Evolutionary conservation across 2,113 vertebrate genomes (phyloP).

Genomic region (Apteryx mantelli): DNA sequence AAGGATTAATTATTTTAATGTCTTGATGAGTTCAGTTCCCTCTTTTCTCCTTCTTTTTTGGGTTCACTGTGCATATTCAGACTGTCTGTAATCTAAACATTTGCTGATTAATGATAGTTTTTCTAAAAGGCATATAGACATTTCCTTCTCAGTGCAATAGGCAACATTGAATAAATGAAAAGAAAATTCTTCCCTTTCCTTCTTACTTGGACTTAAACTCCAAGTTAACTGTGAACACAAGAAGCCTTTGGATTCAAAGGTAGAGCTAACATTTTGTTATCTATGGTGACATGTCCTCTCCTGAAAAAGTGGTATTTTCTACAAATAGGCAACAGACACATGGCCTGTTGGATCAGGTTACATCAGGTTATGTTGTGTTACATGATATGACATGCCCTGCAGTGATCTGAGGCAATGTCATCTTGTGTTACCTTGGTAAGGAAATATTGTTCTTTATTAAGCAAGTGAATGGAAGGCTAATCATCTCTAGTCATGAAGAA

Average conservation of each 20-base stretch:
- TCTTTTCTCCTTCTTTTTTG: background rate
- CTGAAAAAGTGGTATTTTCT: constrained; percentile 51
- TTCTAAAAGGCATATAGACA: background rate
- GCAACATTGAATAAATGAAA: constrained; percentile 14
- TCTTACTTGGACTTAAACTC: background rate
- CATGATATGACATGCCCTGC: constrained; percentile 71
- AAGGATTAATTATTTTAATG: background rate
- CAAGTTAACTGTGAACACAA: background rate
- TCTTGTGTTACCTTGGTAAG: constrained; percentile 68
- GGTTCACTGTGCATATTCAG: background rate
- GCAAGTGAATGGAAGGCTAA: constrained; percentile 43
- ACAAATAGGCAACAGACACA: constrained; percentile 75
- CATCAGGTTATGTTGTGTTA: constrained; percentile 64
- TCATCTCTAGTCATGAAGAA: constrained; percentile 5
- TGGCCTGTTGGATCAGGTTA: constrained; percentile 75
- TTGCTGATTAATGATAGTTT: constrained; percentile 33
- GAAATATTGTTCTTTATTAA: constrained; percentile 72
- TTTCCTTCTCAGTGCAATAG: background rate
- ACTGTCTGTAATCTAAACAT: constrained; percentile 17
- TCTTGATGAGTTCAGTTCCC: background rate
- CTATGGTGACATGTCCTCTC: constrained; percentile 3
- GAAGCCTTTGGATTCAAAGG: constrained; percentile 28
- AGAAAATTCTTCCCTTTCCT: constrained; percentile 22
- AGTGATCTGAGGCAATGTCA: constrained; percentile 77
- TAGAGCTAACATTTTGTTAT: constrained; percentile 26